Conservation (phyloP, 2,113 vertebrate species). For the Halcyon malimbica region DNA sequence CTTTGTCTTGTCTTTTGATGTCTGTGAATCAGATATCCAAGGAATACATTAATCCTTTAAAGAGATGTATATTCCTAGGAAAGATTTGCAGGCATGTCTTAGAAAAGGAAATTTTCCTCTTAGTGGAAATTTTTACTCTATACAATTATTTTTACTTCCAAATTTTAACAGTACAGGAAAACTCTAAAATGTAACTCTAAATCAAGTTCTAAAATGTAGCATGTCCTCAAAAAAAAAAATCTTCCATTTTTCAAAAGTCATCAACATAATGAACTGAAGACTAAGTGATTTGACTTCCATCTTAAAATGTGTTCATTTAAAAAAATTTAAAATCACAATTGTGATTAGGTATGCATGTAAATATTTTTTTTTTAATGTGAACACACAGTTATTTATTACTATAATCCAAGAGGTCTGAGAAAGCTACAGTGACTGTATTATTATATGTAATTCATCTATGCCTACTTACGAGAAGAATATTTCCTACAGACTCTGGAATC, state of each 20-base stretch:
- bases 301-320: neutral
- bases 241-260: neutral
- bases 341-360: neutral
- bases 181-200: neutral
- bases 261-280: rapidly evolving
- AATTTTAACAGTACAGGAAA: neutral
- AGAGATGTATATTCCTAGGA: neutral
- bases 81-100: neutral
- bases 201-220: neutral
- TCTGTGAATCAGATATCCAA: neutral
- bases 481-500: neutral
- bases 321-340: neutral
- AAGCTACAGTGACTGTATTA: neutral
- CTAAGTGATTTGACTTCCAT: neutral
- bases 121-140: too few species aligned
- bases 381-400: neutral
- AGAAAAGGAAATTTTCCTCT: neutral
- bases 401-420: neutral
- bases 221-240: neutral
- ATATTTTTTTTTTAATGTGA: neutral
- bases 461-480: neutral
- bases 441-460: neutral
- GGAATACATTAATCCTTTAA: neutral
- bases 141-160: too few species aligned
- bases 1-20: neutral